Base-by-base conservation (phyloP, 2,888 invertebrate genomes). In the Apamea anceps region DNA sequence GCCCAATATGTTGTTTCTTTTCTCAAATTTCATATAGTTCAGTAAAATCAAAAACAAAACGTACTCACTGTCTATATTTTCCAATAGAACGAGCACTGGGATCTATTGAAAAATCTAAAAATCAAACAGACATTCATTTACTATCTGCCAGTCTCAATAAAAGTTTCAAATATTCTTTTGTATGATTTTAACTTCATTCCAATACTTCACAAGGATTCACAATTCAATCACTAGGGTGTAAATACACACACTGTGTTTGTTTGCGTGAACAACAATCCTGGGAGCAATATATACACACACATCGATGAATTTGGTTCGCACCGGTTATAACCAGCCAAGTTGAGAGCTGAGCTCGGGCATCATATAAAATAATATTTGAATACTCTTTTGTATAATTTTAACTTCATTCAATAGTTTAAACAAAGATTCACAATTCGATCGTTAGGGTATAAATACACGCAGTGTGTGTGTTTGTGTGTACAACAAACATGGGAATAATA, bases 81-180 rank as follows among this genome's bases (percentile, higher is more conserved):
- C 21, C 25, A 66, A 54, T 7, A 57, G 45, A 79, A 74, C 7
- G 65, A 62, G 2, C 42, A 42, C 25, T 71, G n/a, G 18, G 71
- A 74, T 42, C 7, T 42, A 60, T 63, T 51, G 15, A 72, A 76
- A 71, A 67, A 71, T 48, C 18, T 42, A 51, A 80, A 54, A 71
- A 80, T 42, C n/a, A 45, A 67, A 66, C 42, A 63, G 62, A 71
- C 28, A 77, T 81, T 57, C 48, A 60, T 75, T 85, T 77, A 77
- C 66, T 60, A 45, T 32, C 45, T 75, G 85, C 60, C 78, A 70
- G 7, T 73, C 28, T 62, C 51, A 79, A 76, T 82, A 63, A 37
- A 72, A 37, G 28, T 73, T 79, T 32, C 45, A 72, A 62, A 74
- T 72, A 76, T 65, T 67, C 6, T 74, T 66, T 72, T 67, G 6